A percentile compares a stretch with the other conserved stretches of the same genome.
These are phyloP conservation scores for Lamprologus speciosus DNA, from an alignment of 2,113 vertebrate species.

Conservation along the genomic window DNA sequence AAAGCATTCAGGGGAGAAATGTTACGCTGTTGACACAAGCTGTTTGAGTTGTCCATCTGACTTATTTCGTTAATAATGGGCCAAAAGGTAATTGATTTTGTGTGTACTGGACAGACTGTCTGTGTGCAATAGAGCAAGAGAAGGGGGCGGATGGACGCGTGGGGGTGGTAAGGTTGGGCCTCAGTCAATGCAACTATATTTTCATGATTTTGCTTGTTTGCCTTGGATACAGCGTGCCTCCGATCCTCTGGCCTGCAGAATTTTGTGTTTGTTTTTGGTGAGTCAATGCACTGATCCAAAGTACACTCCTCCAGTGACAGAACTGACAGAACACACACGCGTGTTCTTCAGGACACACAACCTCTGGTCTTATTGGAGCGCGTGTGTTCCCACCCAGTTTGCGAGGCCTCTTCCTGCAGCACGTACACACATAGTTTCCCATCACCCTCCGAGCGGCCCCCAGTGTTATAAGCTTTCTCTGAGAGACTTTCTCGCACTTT, in stretches of 20 bases:
- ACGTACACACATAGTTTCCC: constrained; percentile 69
- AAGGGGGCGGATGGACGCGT: not conserved
- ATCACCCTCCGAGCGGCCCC: constrained; percentile 21
- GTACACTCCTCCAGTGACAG: constrained; percentile 41
- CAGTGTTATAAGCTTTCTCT: constrained; percentile 13
- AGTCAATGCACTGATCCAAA: constrained; percentile 45
- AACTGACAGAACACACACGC: constrained; percentile 1
- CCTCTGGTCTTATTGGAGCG: not conserved
- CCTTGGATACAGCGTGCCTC: constrained; percentile 35
- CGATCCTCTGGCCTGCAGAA: constrained; percentile 23
- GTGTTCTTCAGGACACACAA: not conserved
- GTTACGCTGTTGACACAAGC: not conserved
- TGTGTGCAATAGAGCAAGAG: not conserved
- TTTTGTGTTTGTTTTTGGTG: constrained; percentile 60
- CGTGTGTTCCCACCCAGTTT: constrained; percentile 9
- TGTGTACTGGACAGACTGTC: constrained; percentile 22
- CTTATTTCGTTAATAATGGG: constrained; percentile 25
- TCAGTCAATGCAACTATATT: constrained; percentile 32
- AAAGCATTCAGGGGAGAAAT: not conserved
- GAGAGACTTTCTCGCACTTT: not conserved
- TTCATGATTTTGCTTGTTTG: constrained; percentile 51
- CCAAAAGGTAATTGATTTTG: constrained; percentile 41
- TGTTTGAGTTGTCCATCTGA: constrained; percentile 6
- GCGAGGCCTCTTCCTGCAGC: constrained; percentile 64
- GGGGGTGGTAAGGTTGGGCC: not conserved